These are phyloP conservation scores for Zelostemma sp. DNA, from an alignment of 1,140 invertebrate species.

Conservation along the genomic window DNA sequence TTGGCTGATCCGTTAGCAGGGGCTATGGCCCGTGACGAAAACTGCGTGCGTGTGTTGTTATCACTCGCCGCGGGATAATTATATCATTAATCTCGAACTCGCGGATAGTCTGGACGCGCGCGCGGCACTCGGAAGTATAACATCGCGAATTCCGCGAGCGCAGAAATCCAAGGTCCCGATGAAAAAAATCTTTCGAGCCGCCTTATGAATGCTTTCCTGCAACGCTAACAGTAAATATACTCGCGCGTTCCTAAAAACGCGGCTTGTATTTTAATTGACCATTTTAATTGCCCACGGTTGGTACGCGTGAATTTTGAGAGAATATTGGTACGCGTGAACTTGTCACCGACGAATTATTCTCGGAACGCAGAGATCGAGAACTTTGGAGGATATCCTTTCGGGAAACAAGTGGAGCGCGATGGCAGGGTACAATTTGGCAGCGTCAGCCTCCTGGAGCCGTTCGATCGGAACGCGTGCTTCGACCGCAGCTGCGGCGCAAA, in stretches of 20 bases:
- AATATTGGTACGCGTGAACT: no score
- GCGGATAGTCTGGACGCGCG: constrained; percentile 26
- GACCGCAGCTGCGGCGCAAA: not conserved
- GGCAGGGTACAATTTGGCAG: not conserved
- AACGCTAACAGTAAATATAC: not conserved
- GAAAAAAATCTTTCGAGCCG: not conserved
- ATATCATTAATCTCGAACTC: constrained; percentile 56
- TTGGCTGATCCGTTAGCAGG: constrained; percentile 49
- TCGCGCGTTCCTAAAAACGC: not conserved
- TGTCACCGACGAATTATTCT: no score
- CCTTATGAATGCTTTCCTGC: not conserved
- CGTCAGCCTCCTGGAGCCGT: not conserved
- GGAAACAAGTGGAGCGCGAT: not conserved
- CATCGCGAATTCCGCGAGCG: constrained; percentile 27
- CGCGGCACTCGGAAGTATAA: constrained; percentile 32
- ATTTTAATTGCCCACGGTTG: not conserved
- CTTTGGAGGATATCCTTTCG: not conserved
- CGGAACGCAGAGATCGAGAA: no score
- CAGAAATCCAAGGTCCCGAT: constrained; percentile 15
- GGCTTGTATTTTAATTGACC: not conserved
- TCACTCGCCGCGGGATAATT: constrained; percentile 54
- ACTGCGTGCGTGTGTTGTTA: constrained; percentile 44
- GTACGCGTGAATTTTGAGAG: no score
- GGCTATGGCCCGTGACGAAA: constrained; percentile 57
- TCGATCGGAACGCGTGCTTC: not conserved